Percentiles rank a stretch among this genome's conserved stretches.
Evolutionary conservation across 2,113 vertebrate species (phyloP).

Genomic region (Chionis minor): DNA sequence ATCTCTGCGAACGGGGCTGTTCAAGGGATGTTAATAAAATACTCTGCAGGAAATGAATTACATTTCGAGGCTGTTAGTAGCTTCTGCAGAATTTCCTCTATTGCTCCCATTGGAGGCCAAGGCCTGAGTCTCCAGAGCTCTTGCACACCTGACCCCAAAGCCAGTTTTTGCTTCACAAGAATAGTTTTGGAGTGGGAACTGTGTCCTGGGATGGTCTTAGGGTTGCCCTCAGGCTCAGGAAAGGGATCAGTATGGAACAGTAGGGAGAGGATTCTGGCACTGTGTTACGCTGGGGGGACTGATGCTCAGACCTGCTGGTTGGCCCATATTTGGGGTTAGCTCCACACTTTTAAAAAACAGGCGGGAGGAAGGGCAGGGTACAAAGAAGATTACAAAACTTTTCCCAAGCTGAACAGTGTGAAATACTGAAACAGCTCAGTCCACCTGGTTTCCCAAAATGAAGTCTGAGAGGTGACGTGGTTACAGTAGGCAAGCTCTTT

Average conservation of each 20-base stretch:
- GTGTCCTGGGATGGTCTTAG: not conserved
- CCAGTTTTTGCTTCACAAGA: not conserved
- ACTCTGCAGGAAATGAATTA: not conserved
- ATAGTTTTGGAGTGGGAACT: not conserved
- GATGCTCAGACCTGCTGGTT: not conserved
- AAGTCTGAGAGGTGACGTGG: not conserved
- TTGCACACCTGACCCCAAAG: not conserved
- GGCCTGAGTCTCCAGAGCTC: not conserved
- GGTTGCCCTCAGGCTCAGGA: not conserved
- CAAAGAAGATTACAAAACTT: not conserved
- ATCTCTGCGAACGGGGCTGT: not conserved
- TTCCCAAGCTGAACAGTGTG: not conserved
- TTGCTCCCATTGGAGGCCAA: not conserved
- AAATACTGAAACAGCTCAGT: not conserved
- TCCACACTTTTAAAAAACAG: not conserved
- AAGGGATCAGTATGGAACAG: not conserved
- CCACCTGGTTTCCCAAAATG: not conserved
- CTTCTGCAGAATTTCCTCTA: conserved; percentile 6
- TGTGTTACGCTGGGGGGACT: not conserved
- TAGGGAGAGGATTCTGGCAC: not conserved
- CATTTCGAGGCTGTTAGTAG: not conserved
- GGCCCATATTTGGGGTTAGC: not conserved
- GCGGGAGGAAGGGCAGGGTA: not conserved
- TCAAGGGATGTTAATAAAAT: not conserved
- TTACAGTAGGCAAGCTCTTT: not conserved